Evolutionary conservation across 2,888 invertebrate genomes (phyloP).

Genomic region (Lordiphosa fenestrarum): DNA sequence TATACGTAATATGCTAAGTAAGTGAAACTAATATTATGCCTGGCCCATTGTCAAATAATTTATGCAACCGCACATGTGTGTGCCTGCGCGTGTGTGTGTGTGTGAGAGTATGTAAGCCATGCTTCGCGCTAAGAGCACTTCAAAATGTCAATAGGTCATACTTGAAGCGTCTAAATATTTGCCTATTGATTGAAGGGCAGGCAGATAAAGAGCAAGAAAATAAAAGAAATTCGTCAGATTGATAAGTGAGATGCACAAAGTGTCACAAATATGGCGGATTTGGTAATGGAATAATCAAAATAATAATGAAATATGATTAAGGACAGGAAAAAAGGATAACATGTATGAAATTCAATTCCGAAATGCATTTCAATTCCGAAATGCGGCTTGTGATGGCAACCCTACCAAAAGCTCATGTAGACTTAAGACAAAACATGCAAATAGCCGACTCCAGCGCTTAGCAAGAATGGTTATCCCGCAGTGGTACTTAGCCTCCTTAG

Average conservation of each 20-base stretch:
- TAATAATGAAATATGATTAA: no score
- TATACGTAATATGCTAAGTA: constrained; percentile 65
- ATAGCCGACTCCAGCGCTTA: no score
- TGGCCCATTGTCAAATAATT: constrained; percentile 59
- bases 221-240: neutral
- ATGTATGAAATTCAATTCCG: no score
- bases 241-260: neutral
- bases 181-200: constrained; percentile 42
- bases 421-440: no score
- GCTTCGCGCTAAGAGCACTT: constrained; percentile 60
- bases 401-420: no score
- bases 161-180: constrained; percentile 59
- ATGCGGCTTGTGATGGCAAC: no score
- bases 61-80: constrained; percentile 50
- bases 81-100: constrained; percentile 1
- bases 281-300: no score
- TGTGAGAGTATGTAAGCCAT: constrained; percentile 25
- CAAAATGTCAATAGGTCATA: constrained; percentile 59
- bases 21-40: constrained; percentile 68
- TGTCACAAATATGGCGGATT: neutral
- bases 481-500: no score
- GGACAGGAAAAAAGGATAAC: no score
- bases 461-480: no score
- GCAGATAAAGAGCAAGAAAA: constrained; percentile 23
- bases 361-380: no score